Evolutionary conservation across 2,113 vertebrate genomes (phyloP), one percentile per base, ranked within the genome.

Genomic region (Tricholaema leucomelas): DNA sequence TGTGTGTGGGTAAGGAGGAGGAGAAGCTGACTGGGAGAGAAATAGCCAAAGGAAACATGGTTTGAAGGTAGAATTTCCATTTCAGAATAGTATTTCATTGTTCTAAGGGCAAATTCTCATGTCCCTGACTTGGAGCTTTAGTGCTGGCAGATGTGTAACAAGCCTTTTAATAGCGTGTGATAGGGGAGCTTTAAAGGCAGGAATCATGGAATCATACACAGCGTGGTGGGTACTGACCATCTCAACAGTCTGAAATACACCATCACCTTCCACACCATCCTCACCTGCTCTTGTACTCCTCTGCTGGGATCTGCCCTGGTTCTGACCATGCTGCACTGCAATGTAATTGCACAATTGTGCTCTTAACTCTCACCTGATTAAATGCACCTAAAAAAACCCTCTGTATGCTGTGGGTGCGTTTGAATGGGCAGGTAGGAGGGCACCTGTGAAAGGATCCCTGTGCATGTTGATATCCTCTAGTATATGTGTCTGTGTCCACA

Each of bases 381-480:
- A 79, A 64, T 0, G 0, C 4, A 1, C 25, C 35, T 31, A 11
- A 65, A 63, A 42, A n/a, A n/a, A n/a, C n/a, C 19, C 31, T 17
- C 58, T 71, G 64, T 42, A 21, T 0, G 0, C 19, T 1, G 1
- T 13, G 10, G 5, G 16, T 75, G 54, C 10, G 11, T 84, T 80
- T 59, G 16, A 80, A 35, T 0, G 6, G 30, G 54, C 28, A 46
- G 74, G 15, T 9, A 61, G 58, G 28, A 66, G 33, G 25, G 35
- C 2, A 12, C 31, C 52, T 70, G 89, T 2, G 3, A 50, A 66
- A 18, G 12, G 3, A 21, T 63, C 59, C 36, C 19, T 11, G 9
- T 3, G 3, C 21, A 23, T 0, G 1, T 12, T 28, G 31, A 11
- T 79, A 55, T 9, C 63, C 0, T 0, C 28, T 35, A 58, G 25